Base-by-base conservation (phyloP, 1,140 invertebrate species). In the Megathymus violae region DNA sequence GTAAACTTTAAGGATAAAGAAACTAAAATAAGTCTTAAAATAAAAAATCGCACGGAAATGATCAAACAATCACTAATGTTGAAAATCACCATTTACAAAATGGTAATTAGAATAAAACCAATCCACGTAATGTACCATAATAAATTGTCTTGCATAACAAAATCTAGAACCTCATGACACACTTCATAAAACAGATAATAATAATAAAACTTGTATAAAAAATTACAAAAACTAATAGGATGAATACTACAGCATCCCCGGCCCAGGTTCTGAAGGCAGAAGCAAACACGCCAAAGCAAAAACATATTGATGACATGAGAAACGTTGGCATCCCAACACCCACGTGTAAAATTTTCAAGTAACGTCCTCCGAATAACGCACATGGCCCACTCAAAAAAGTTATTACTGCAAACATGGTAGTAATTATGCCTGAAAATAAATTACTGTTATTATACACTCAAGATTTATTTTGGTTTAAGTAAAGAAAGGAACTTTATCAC, bases 271-370 rank as follows among this genome's bases (percentile, higher is more conserved):
- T 46, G 27, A 81, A 83, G 0, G 38, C 50, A 1, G 38, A 1
- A 0, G 65, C 70, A 27, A 65, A 63, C 10, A 74, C 19, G 0
- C 73, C 73, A 1, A 51, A 64, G 36, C 69, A 72, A n/a, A 83
- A 41, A 50, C 76, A 65, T 0, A 83, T 51, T 2, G 71, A 72
- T n/a, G 76, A 81, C 36, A 71, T 43, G 5, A 78, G 16, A 51
- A 83, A 83, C 0, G 76, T 65, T 5, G 69, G 69, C 16, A 81
- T 69, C n/a, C 78, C 78, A 34, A 76, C 62, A 10, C 41, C 41
- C 14, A 74, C 60, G 52, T 83, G 76, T 0, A 69, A 0, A 1
- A 76, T 44, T 62, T 66, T 73, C 6, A 64, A 48, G 36, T 62
- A 27, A 4, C 44, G 40, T 6, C 66, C 60, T 0, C 50, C 56